phyloP scores from a whole-genome alignment of 2,113 vertebrate genomes.

The Pitta sordida region DNA sequence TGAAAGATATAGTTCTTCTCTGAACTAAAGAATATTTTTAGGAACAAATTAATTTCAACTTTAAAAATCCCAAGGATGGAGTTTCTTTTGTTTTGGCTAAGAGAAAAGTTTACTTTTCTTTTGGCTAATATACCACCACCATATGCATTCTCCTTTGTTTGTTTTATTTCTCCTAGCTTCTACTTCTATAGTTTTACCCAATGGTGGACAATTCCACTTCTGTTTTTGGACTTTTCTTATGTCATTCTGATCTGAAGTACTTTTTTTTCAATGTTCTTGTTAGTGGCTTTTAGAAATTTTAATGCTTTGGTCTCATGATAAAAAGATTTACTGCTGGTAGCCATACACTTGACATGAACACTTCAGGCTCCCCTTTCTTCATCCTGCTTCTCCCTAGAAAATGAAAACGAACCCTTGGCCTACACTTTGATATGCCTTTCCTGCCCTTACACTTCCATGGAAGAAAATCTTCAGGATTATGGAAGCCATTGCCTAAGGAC shows the following conservation, averaged over 20 bases:
- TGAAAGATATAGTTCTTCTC: not conserved
- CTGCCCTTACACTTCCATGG: not conserved
- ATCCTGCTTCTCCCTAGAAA: not conserved
- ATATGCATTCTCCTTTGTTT: not conserved
- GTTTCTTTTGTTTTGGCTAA: too few species aligned
- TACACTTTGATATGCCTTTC: not conserved
- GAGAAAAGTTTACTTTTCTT: not conserved
- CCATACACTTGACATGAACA: not conserved
- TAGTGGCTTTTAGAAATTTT: not conserved
- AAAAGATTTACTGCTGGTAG: not conserved
- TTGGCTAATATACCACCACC: not conserved
- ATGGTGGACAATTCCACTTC: not conserved
- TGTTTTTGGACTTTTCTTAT: not conserved
- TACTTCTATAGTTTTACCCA: not conserved
- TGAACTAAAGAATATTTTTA: not conserved
- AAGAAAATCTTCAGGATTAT: not conserved
- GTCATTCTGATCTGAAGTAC: not conserved
- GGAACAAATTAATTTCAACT: not conserved
- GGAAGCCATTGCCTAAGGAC: not conserved
- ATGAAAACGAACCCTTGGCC: not conserved
- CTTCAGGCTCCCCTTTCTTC: not conserved
- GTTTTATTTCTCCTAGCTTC: not conserved
- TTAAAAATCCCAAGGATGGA: not conserved
- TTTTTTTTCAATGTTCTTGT: not conserved
- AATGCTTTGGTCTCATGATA: not conserved